Percentiles rank a stretch among this genome's conserved stretches.
Conservation (phyloP, 2,888 invertebrate genomes). For the Leuctra nigra region DNA sequence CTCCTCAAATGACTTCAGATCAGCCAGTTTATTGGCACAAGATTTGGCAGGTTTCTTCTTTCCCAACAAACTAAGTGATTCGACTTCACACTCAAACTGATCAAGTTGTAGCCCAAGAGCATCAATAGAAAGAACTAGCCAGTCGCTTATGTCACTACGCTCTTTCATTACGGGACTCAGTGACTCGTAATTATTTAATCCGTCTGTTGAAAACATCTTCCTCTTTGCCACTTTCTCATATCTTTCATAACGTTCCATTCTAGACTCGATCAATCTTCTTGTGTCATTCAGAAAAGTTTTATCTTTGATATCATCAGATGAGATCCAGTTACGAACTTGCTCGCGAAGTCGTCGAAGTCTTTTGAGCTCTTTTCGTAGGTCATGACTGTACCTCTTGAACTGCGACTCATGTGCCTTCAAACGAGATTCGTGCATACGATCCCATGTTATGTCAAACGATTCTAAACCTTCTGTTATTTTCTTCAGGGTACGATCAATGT, state of each 20-base stretch:
- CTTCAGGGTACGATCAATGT: background rate
- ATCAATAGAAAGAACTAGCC: background rate
- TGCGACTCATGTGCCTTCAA: background rate
- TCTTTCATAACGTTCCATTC: background rate
- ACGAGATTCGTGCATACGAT: background rate
- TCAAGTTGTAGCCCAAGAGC: background rate
- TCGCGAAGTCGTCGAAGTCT: background rate
- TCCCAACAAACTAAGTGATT: background rate
- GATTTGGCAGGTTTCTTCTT: background rate
- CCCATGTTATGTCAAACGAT: background rate
- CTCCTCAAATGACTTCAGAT: background rate
- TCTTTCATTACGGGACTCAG: background rate
- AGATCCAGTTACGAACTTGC: background rate
- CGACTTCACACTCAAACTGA: background rate
- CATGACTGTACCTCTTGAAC: background rate
- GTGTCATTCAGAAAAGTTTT: background rate
- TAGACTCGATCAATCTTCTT: background rate
- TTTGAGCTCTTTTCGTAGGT: background rate
- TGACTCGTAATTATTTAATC: background rate
- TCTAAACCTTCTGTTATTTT: background rate
- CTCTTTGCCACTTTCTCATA: background rate
- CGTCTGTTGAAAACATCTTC: background rate
- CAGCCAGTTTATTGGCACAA: background rate
- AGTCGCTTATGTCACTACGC: background rate
- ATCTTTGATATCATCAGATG: background rate